Evolutionary conservation across 2,888 invertebrate species (phyloP), one percentile per base, ranked within the genome.

Genomic region (Lochmaea capreae): DNA sequence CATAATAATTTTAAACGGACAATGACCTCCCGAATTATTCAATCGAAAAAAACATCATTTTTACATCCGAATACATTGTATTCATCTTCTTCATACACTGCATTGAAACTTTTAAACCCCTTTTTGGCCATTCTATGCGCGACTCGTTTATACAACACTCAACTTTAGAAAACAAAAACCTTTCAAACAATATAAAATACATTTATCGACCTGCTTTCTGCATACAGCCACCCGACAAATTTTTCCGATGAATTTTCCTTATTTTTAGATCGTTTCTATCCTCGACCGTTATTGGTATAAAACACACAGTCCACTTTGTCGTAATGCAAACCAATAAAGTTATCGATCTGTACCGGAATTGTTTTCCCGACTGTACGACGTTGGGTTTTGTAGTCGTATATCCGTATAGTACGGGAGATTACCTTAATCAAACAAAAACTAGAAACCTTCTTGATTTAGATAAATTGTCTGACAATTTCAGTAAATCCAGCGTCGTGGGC

Each of bases 221-320:
- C 4, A 52, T 42, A 5, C 54, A n/a, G 69, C 43, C 18, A 59
- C 10, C 39, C 12, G 66, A 54, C 16, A 18, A 54, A 39, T 69
- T 52, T 70, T 70, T 63, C 63, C 62, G 22, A 59, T 69, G 69
- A 69, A 68, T 61, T 68, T 62, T 54, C 62, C 52, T 70, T 70
- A 70, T 70, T 70, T 70, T 70, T 70, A 70, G 70, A 70, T 63
- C 62, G 43, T 62, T 49, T 54, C 69, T 10, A n/a, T 33, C 33
- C 16, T 54, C 49, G 42, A 43, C 18, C 63, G 57, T 70, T 63
- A 63, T 70, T 57, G 70, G 63, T 58, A 70, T 63, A 70, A 70
- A 70, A 46, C 4, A 46, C 26, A 59, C 33, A 33, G 61, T 58
- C 26, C 68, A 57, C 70, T 70, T 54, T 61, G 70, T 43, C 58